These are phyloP conservation scores for human DNA, from an alignment of 2,113 vertebrate species.

Conservation along the genomic window GRCh38 chr18:68554501-68555000, in stretches of 20 bases:
- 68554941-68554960: neutral
- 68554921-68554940: neutral
- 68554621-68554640: neutral
- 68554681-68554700: neutral
- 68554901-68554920: neutral
- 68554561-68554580: neutral
- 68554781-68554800: neutral
- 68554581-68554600: neutral
- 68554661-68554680: neutral
- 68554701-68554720: neutral
- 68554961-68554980: neutral
- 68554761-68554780: neutral
- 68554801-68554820: neutral
- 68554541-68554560: neutral
- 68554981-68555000: neutral
- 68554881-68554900: neutral
- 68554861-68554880: neutral
- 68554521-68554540: neutral
- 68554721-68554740: neutral
- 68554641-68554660: neutral
- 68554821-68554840: neutral
- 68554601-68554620: neutral
- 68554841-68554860: rapidly evolving
- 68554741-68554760: neutral
- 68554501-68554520: neutral